Conservation (phyloP, 2,888 invertebrate genomes). For the Drosophila austrosaltans region DNA sequence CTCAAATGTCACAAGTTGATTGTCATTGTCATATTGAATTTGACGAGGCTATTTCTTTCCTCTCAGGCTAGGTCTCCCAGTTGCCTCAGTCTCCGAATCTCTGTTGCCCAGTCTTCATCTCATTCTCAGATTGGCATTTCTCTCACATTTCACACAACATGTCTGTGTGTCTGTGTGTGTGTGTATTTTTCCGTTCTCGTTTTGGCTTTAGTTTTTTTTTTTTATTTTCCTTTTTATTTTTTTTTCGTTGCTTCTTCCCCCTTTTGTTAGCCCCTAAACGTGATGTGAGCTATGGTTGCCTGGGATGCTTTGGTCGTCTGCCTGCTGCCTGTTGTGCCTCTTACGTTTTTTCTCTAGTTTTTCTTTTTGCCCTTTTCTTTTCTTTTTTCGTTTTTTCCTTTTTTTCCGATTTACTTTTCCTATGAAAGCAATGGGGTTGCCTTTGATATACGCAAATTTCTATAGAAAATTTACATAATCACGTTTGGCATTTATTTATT, state of each 20-base stretch:
- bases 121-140: constrained; percentile 40
- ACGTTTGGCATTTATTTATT: constrained; percentile 78
- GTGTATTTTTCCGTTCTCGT: background rate
- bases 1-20: constrained; percentile 72
- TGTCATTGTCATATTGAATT: constrained; percentile 75
- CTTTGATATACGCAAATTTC: constrained; percentile 58
- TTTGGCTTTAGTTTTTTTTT: constrained; percentile 1
- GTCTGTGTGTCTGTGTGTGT: background rate
- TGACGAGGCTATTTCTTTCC: constrained; percentile 59
- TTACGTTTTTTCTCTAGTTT: constrained; percentile 4
- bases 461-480: constrained; percentile 74
- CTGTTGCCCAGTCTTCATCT: constrained; percentile 19
- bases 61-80: constrained; percentile 14
- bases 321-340: background rate
- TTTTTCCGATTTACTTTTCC: constrained; percentile 43
- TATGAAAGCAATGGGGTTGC: constrained; percentile 31
- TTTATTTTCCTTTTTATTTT: background rate
- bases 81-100: constrained; percentile 20
- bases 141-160: constrained; percentile 34
- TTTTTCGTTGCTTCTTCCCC: background rate
- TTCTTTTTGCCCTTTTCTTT: constrained; percentile 9
- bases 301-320: constrained; percentile 10
- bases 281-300: constrained; percentile 22
- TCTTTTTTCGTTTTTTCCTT: background rate
- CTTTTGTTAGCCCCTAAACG: background rate